phyloP scores from a whole-genome alignment of 2,113 vertebrate genomes.

The Bucco capensis region DNA sequence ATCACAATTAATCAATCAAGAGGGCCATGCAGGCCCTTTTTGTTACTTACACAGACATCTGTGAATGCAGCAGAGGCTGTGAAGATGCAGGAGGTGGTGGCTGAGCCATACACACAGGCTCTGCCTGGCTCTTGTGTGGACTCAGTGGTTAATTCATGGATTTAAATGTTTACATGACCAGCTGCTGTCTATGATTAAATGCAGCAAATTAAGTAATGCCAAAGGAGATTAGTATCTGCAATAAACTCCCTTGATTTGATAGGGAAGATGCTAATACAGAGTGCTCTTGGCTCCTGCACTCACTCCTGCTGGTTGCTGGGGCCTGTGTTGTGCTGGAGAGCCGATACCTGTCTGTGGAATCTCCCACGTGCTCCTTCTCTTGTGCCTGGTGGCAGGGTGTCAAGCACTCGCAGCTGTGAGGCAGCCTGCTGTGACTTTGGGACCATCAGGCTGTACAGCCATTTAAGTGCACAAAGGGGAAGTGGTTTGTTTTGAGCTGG shows the following conservation, averaged over 20 bases:
- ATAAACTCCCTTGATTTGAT: constrained; percentile 23
- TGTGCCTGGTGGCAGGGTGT: not conserved
- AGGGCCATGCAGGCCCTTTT: not conserved
- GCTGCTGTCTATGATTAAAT: constrained; percentile 42
- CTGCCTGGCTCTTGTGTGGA: not conserved
- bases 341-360: not conserved
- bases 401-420: not conserved
- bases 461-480: not conserved
- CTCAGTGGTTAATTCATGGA: constrained; percentile 24
- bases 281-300: not conserved
- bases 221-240: constrained; percentile 46
- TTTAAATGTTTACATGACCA: constrained; percentile 34
- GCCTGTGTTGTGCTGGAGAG: not conserved
- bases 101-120: not conserved
- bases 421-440: not conserved
- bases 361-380: not conserved
- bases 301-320: fast-evolving
- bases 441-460: not conserved
- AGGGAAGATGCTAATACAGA: constrained; percentile 26
- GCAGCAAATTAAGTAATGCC: constrained; percentile 53
- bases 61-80: fast-evolving
- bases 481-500: not conserved
- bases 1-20: not conserved
- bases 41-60: not conserved
- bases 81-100: not conserved